Conservation (phyloP, 2,888 invertebrate species). For the Cotesia congregata region DNA sequence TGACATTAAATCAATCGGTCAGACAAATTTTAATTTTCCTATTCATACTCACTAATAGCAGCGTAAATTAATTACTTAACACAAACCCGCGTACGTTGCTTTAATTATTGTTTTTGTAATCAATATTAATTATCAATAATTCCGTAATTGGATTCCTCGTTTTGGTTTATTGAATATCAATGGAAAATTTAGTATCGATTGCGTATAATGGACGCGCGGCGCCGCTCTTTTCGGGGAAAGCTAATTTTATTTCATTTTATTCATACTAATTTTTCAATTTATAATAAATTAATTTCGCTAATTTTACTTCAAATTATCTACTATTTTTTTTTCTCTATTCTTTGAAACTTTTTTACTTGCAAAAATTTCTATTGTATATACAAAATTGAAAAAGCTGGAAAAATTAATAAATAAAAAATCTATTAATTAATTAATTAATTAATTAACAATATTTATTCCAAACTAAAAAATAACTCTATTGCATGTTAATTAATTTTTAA, state of each 20-base stretch:
- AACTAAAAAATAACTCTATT: neutral
- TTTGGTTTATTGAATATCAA: neutral
- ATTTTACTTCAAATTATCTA: neutral
- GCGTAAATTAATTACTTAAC: neutral
- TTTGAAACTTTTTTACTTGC: neutral
- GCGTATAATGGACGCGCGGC: constrained; percentile 45
- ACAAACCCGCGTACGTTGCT: neutral
- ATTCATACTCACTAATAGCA: constrained; percentile 6
- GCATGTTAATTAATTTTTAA: neutral
- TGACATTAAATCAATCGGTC: neutral
- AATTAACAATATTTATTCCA: no score
- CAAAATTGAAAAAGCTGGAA: neutral
- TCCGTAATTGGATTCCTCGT: neutral
- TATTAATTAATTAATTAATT: neutral
- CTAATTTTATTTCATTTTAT: constrained; percentile 7
- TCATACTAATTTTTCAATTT: neutral
- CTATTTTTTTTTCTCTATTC: neutral
- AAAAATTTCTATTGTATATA: neutral
- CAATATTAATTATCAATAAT: neutral
- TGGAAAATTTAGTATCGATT: neutral
- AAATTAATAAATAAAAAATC: neutral
- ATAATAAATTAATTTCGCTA: neutral
- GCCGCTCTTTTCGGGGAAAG: constrained; percentile 35
- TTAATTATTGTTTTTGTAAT: neutral
- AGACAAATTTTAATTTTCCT: constrained; percentile 21